These are phyloP conservation scores for Calameuta filiformis DNA, from an alignment of 2,888 invertebrate genomes.

Conservation along the genomic window DNA sequence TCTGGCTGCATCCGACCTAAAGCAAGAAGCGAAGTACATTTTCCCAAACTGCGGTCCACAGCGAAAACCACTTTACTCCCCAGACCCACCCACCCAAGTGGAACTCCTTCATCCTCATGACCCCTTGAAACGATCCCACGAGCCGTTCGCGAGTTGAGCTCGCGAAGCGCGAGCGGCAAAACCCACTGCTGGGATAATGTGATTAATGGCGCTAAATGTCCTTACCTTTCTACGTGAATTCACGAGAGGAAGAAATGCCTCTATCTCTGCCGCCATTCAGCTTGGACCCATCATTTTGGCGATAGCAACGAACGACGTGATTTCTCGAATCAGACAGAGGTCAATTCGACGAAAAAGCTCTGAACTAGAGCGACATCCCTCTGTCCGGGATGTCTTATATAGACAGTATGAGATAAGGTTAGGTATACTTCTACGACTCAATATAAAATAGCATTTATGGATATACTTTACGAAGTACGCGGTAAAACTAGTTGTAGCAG, in stretches of 20 bases:
- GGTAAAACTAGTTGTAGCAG: not conserved
- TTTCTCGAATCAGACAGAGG: slow-evolving; percentile 11
- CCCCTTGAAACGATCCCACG: slow-evolving; percentile 23
- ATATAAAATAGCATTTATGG: not conserved
- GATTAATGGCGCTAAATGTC: slow-evolving; percentile 54
- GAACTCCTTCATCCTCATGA: slow-evolving; percentile 14
- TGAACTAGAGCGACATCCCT: not conserved
- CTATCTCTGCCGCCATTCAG: slow-evolving; percentile 34
- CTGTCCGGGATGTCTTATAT: not conserved
- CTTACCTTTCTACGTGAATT: slow-evolving; percentile 21
- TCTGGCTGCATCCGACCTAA: slow-evolving; percentile 13
- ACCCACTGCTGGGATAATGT: slow-evolving; percentile 50
- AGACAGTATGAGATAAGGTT: not conserved
- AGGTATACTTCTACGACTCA: not conserved
- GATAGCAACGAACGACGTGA: slow-evolving; percentile 18
- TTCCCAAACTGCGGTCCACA: slow-evolving; percentile 27
- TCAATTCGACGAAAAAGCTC: not conserved
- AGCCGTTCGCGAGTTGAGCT: slow-evolving; percentile 12
- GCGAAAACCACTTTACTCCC: slow-evolving; percentile 33
- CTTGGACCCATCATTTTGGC: slow-evolving; percentile 31
- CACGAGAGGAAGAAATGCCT: slow-evolving; percentile 30
- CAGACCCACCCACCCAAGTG: slow-evolving; percentile 1
- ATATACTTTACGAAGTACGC: not conserved
- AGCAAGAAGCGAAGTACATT: slow-evolving; percentile 34
- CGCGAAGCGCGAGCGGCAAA: slow-evolving; percentile 37